Percentiles rank a stretch among this genome's conserved stretches.
These are phyloP conservation scores for Lepus oiostolus DNA, from an alignment of 2,797 vertebrate genomes.

Conservation along the genomic window DNA sequence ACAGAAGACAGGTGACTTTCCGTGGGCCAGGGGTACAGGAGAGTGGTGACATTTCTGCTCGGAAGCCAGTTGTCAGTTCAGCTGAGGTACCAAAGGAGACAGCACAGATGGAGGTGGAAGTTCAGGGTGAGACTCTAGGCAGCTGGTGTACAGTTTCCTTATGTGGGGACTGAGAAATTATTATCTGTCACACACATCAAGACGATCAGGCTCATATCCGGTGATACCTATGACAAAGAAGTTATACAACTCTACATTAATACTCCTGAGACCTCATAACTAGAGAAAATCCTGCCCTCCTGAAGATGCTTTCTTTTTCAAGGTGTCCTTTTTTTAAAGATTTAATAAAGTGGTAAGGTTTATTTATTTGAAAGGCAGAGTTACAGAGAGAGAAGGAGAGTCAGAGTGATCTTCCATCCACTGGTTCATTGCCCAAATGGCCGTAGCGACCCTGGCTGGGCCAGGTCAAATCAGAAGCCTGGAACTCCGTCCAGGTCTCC, in stretches of 20 bases:
- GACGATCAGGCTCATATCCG: neutral
- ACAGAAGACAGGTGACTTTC: neutral
- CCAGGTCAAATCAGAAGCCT: too few species aligned
- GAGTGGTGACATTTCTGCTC: constrained; percentile 27
- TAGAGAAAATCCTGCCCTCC: neutral
- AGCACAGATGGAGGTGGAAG: neutral
- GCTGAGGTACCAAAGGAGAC: neutral
- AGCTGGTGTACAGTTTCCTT: neutral
- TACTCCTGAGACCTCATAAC: neutral
- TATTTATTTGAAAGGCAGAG: too few species aligned
- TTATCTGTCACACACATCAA: too few species aligned
- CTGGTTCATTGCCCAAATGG: too few species aligned
- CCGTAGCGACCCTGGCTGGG: too few species aligned
- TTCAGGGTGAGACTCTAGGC: neutral
- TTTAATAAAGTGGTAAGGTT: neutral
- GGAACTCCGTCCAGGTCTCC: too few species aligned
- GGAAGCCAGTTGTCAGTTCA: constrained; percentile 28
- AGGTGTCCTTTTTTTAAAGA: neutral
- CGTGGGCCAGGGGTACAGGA: neutral
- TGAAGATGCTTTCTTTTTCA: too few species aligned
- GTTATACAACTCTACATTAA: neutral
- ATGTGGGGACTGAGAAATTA: neutral
- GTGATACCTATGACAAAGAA: neutral
- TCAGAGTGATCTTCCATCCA: too few species aligned
- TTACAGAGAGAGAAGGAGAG: too few species aligned